phyloP scores from a whole-genome alignment of 1,140 invertebrate genomes.

The Drosophila quadrilineata region DNA sequence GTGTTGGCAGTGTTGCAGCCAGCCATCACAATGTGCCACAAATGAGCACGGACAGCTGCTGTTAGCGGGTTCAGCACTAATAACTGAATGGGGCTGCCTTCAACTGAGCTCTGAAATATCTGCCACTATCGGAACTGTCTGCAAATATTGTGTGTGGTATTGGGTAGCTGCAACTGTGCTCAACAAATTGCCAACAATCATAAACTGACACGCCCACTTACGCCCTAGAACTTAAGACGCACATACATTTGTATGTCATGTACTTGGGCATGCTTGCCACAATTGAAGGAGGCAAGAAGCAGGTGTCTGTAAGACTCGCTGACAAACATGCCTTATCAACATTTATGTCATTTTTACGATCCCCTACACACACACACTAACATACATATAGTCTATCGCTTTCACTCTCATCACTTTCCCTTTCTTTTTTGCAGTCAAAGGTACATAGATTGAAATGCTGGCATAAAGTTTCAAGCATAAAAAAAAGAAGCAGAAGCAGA shows the following conservation, averaged over 20 bases:
- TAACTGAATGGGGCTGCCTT: conserved; percentile 1
- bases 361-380: neutral
- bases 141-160: too few relatives aligned
- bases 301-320: conserved; percentile 19
- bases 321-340: conserved; percentile 75
- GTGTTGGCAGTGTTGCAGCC: conserved; percentile 16
- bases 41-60: conserved; percentile 28
- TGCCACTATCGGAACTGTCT: too few relatives aligned
- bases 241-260: too few relatives aligned
- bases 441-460: neutral
- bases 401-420: too few relatives aligned
- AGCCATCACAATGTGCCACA: conserved; percentile 13
- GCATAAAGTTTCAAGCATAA: conserved; percentile 54
- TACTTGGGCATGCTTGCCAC: too few relatives aligned
- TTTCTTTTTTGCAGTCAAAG: too few relatives aligned
- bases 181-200: conserved; percentile 53
- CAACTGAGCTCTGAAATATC: conserved; percentile 39
- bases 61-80: conserved; percentile 6
- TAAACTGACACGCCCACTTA: too few relatives aligned
- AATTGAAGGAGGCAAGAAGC: conserved; percentile 20
- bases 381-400: neutral
- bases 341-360: conserved; percentile 70
- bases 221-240: too few relatives aligned
- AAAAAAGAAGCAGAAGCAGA: too few relatives aligned
- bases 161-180: conserved; percentile 40